Conservation (phyloP, 2,888 invertebrate species). For the Geotrupes spiniger region DNA sequence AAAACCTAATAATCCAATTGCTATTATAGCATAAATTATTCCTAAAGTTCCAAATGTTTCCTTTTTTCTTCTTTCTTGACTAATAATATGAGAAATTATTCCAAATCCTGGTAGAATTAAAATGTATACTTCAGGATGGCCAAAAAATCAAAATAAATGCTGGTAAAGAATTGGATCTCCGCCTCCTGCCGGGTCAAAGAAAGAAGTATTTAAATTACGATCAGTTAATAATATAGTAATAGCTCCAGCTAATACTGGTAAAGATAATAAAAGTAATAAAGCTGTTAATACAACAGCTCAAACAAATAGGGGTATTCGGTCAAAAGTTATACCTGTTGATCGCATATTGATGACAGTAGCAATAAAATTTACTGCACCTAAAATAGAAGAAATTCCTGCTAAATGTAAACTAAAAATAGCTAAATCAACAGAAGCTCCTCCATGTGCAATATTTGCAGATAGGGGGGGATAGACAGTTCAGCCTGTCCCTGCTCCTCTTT, state of each 20-base stretch:
- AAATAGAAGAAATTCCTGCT: slow-evolving; percentile 70
- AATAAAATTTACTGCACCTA: slow-evolving; percentile 79
- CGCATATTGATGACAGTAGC: slow-evolving; percentile 73
- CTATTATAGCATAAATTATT: slow-evolving; percentile 79
- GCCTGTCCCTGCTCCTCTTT: slow-evolving; percentile 68
- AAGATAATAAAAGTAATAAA: slow-evolving; percentile 62
- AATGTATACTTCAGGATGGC: slow-evolving; percentile 85
- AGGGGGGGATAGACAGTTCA: slow-evolving; percentile 77
- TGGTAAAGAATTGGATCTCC: slow-evolving; percentile 56
- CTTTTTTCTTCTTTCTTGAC: slow-evolving; percentile 32
- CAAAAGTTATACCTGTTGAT: slow-evolving; percentile 57
- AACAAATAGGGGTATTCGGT: slow-evolving; percentile 69
- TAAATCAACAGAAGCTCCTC: slow-evolving; percentile 68
- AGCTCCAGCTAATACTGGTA: slow-evolving; percentile 76
- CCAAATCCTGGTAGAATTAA: slow-evolving; percentile 81
- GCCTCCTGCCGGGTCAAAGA: slow-evolving; percentile 71
- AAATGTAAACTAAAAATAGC: slow-evolving; percentile 75
- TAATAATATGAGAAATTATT: slow-evolving; percentile 35
- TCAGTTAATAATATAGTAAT: slow-evolving; percentile 67
- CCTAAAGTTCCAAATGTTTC: slow-evolving; percentile 70
- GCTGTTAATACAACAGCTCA: slow-evolving; percentile 62
- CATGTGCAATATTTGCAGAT: slow-evolving; percentile 61
- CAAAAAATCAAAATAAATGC: slow-evolving; percentile 87
- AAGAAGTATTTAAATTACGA: slow-evolving; percentile 61
- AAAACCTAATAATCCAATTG: slow-evolving; percentile 81